phyloP scores from a whole-genome alignment of 2,888 invertebrate genomes.

The Crocallis elinguaria region DNA sequence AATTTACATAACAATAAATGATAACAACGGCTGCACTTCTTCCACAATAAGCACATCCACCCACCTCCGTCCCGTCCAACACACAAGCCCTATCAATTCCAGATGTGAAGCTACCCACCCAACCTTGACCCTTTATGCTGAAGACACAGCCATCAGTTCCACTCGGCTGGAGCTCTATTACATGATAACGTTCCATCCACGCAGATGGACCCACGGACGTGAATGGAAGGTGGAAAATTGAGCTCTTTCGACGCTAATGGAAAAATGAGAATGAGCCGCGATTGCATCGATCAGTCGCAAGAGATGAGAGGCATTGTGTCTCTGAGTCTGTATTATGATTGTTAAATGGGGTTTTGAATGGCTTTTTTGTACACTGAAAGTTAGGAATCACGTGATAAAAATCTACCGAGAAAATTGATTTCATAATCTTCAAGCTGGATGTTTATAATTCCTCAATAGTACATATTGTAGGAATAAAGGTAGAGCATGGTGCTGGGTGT shows the following conservation, averaged over 20 bases:
- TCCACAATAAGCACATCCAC: not conserved
- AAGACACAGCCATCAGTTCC: constrained; percentile 20
- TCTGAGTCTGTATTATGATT: constrained; percentile 5
- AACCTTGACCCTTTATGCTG: constrained; percentile 5
- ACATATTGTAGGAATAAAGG: no score
- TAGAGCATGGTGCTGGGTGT: no score
- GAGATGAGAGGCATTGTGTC: constrained; percentile 7
- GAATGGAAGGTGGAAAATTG: constrained; percentile 24
- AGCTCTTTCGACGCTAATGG: constrained; percentile 14
- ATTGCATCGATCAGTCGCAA: constrained; percentile 10
- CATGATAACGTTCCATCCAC: not conserved
- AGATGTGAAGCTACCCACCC: not conserved
- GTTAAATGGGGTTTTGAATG: constrained; percentile 5
- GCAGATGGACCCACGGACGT: constrained; percentile 9
- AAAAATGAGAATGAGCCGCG: constrained; percentile 12
- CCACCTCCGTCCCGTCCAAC: not conserved
- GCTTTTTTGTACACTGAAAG: not conserved
- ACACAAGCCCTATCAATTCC: not conserved
- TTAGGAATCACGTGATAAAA: no score
- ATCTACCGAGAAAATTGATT: no score
- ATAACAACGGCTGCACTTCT: not conserved
- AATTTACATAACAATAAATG: no score
- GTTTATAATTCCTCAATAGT: no score
- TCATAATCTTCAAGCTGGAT: no score
- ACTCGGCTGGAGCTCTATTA: constrained; percentile 8